phyloP scores from a whole-genome alignment of 2,888 invertebrate species.

The Diplazon laetatorius region DNA sequence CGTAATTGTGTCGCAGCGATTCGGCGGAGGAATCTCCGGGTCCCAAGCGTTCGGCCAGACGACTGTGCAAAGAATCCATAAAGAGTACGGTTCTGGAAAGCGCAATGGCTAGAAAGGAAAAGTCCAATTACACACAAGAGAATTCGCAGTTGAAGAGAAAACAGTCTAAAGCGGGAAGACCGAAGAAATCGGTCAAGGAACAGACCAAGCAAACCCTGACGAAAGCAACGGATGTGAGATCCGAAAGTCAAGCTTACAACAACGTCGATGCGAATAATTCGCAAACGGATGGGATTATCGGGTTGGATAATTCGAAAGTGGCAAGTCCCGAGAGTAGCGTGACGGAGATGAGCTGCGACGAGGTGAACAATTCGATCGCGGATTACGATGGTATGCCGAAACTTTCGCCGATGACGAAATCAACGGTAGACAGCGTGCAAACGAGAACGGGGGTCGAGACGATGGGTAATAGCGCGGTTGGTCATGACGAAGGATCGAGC shows the following conservation, averaged over 20 bases:
- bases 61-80: slow-evolving; percentile 85
- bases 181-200: slow-evolving; percentile 75
- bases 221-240: slow-evolving; percentile 49
- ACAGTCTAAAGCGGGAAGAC: slow-evolving; percentile 78
- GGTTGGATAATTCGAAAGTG: slow-evolving; percentile 72
- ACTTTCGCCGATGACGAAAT: slow-evolving; percentile 78
- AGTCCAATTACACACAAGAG: slow-evolving; percentile 85
- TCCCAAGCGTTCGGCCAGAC: slow-evolving; percentile 86
- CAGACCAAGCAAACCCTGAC: slow-evolving; percentile 66
- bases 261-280: slow-evolving; percentile 68
- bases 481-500: slow-evolving; percentile 72
- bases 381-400: slow-evolving; percentile 81
- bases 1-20: slow-evolving; percentile 69
- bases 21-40: slow-evolving; percentile 78
- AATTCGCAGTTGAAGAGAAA: slow-evolving; percentile 76
- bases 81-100: slow-evolving; percentile 86
- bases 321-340: slow-evolving; percentile 68
- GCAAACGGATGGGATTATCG: slow-evolving; percentile 68
- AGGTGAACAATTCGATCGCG: slow-evolving; percentile 70
- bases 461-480: slow-evolving; percentile 29
- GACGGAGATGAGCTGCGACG: slow-evolving; percentile 65
- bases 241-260: slow-evolving; percentile 65
- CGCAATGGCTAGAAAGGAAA: slow-evolving; percentile 89
- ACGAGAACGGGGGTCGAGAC: slow-evolving; percentile 66
- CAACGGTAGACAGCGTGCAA: slow-evolving; percentile 67